phyloP scores from a whole-genome alignment of 1,140 invertebrate genomes.

The Aphis craccivora region DNA sequence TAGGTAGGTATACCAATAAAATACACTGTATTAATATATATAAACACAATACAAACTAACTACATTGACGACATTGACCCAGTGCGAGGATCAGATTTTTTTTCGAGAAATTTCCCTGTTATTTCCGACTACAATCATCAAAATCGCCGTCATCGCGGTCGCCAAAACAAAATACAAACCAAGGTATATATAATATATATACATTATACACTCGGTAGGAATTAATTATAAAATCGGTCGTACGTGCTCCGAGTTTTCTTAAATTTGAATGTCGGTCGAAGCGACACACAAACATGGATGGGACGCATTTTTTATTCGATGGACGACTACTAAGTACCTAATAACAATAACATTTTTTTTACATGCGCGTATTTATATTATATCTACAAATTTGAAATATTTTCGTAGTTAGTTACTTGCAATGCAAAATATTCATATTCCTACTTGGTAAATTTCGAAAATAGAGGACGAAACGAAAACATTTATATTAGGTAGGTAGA shows the following conservation, averaged over 20 bases:
- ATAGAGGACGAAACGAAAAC: neutral
- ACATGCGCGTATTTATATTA: neutral
- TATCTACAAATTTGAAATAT: neutral
- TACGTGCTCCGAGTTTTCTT: neutral
- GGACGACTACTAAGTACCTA: neutral
- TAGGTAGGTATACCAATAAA: neutral
- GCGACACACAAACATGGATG: neutral
- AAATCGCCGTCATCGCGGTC: neutral
- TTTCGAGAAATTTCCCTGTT: neutral
- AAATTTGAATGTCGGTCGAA: neutral
- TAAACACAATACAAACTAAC: neutral
- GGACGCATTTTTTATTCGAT: neutral
- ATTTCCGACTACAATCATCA: neutral
- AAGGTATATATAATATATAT: neutral
- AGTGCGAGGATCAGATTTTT: neutral
- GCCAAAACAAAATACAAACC: neutral
- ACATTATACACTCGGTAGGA: neutral
- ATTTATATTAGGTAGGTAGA: neutral
- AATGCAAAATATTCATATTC: neutral
- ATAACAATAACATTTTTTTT: neutral
- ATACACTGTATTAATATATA: neutral
- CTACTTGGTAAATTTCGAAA: neutral
- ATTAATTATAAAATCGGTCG: neutral
- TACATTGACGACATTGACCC: neutral
- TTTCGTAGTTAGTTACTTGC: neutral